Evolutionary conservation across 1,140 invertebrate genomes (phyloP).

Genomic region (Lerema accius): DNA sequence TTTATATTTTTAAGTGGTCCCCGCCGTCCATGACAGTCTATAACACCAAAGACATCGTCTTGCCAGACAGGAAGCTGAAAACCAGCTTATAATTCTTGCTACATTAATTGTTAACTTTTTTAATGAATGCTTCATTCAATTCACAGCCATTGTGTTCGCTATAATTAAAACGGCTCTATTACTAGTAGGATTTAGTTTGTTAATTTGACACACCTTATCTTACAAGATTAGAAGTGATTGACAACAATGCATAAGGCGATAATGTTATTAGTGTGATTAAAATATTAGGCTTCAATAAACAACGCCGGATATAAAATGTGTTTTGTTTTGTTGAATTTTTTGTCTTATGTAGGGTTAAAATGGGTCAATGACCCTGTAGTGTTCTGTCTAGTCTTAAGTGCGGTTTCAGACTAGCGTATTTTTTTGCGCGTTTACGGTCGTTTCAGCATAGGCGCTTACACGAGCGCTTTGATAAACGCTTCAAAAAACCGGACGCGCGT

Average conservation of each 20-base stretch:
- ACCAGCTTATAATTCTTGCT: too few relatives aligned
- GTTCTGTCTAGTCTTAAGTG: neutral
- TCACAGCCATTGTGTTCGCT: neutral
- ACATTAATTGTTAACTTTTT: neutral
- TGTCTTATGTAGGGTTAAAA: neutral
- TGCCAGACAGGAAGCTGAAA: too few relatives aligned
- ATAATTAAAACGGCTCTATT: neutral
- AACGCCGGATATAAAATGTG: neutral
- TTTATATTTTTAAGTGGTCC: too few relatives aligned
- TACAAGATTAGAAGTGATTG: neutral
- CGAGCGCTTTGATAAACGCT: too few relatives aligned
- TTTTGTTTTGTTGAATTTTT: neutral
- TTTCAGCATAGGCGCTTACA: too few relatives aligned
- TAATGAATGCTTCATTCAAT: neutral
- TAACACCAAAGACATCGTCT: too few relatives aligned
- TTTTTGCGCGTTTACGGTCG: too few relatives aligned
- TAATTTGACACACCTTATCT: neutral
- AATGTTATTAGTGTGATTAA: conserved; percentile 2
- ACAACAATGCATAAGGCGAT: conserved; percentile 1
- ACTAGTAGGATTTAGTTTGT: neutral
- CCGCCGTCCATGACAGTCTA: too few relatives aligned
- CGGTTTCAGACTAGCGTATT: too few relatives aligned
- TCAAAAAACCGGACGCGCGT: too few relatives aligned
- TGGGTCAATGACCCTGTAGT: neutral
- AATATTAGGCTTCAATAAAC: conserved; percentile 1